A percentile compares a stretch with the other conserved stretches of the same genome.
phyloP scores from a whole-genome alignment of 2,113 vertebrate species.

The Mormyrus lacerda region DNA sequence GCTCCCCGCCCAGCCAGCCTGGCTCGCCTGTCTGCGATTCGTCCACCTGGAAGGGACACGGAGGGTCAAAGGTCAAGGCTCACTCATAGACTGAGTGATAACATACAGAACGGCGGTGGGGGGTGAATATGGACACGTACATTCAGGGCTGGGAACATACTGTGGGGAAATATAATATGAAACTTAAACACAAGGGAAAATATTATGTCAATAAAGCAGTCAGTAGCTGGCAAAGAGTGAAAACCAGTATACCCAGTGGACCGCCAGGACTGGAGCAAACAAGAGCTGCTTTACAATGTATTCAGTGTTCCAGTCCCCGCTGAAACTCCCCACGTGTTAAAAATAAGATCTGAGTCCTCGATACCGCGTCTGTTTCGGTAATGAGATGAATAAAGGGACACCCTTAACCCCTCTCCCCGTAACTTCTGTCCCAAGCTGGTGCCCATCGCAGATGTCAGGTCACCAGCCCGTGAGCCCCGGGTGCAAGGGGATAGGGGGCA shows the following conservation, averaged over 20 bases:
- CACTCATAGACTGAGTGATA: neutral
- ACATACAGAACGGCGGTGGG: neutral
- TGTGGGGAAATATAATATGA: neutral
- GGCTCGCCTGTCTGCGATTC: slow-evolving; percentile 96
- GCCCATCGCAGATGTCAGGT: neutral
- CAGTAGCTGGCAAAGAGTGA: neutral
- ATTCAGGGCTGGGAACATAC: neutral
- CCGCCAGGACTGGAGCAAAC: neutral
- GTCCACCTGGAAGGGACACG: slow-evolving; percentile 70
- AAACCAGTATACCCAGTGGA: neutral
- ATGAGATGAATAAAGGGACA: neutral
- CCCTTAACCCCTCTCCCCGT: neutral
- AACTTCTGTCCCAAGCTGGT: neutral
- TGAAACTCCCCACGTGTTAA: neutral
- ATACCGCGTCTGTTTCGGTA: neutral
- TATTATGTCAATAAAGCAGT: neutral
- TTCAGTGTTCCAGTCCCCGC: neutral
- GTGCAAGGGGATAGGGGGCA: neutral
- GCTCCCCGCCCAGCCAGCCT: slow-evolving; percentile 91
- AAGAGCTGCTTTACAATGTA: neutral
- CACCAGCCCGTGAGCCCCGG: neutral
- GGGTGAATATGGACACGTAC: neutral
- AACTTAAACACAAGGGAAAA: neutral
- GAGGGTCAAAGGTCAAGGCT: neutral
- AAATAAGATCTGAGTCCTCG: neutral